Percentiles rank a stretch among this genome's conserved stretches.
phyloP scores from a whole-genome alignment of 2,797 vertebrate species.

The Anniella stebbinsi region DNA sequence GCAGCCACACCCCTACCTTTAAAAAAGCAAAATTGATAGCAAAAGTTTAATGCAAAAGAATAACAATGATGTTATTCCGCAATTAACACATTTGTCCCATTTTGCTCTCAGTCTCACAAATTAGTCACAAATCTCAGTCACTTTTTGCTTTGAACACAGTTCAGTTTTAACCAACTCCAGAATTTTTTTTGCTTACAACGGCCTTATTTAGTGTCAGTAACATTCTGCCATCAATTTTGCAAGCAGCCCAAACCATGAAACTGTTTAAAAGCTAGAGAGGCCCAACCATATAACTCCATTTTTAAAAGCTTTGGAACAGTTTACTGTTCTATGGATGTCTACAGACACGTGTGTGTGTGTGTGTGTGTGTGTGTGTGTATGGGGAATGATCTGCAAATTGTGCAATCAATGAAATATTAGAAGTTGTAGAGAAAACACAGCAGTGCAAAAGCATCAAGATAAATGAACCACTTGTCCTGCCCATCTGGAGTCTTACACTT shows the following conservation, averaged over 20 bases:
- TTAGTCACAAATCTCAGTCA: slow-evolving; percentile 47
- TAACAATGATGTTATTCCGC: fast-evolving
- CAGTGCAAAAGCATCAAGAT: neutral
- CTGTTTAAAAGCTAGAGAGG: neutral
- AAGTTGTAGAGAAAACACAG: slow-evolving; percentile 32
- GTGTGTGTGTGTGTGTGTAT: too few relatives aligned
- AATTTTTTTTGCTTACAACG: fast-evolving
- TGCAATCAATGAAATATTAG: fast-evolving
- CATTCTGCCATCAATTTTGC: slow-evolving; percentile 12
- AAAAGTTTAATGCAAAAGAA: slow-evolving; percentile 10
- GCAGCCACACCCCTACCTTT: neutral
- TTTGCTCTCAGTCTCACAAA: slow-evolving; percentile 31
- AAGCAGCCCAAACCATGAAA: slow-evolving; percentile 24
- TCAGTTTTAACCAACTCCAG: neutral
- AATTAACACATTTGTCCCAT: slow-evolving; percentile 21
- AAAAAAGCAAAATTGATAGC: slow-evolving; percentile 29
- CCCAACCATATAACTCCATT: neutral
- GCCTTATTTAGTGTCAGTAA: neutral
- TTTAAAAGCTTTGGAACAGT: slow-evolving; percentile 9
- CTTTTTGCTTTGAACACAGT: slow-evolving; percentile 17
- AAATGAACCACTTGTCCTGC: neutral
- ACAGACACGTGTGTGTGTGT: neutral
- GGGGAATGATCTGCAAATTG: slow-evolving; percentile 1
- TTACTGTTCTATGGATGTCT: neutral
- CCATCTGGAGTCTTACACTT: neutral